A percentile compares a stretch with the other conserved stretches of the same genome.
Conservation (phyloP, 2,113 vertebrate genomes). For the Verasper variegatus region DNA sequence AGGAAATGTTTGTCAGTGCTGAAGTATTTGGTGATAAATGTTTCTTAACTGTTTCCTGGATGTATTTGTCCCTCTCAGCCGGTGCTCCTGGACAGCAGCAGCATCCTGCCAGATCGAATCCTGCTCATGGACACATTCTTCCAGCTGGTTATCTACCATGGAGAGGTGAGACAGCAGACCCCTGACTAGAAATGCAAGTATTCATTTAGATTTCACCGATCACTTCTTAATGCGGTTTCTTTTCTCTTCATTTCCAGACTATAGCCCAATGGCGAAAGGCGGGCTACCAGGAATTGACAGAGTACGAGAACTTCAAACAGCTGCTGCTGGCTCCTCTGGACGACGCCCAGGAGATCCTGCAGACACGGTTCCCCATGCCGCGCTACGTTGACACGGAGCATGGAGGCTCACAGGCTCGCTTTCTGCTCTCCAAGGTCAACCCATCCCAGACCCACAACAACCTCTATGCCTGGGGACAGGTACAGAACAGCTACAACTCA, state of each 20-base stretch:
- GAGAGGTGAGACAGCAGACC: conserved; percentile 85
- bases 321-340: conserved; percentile 94
- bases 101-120: conserved; percentile 95
- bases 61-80: conserved; percentile 81
- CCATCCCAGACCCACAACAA: conserved; percentile 99
- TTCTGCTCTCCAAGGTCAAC: conserved; percentile 98
- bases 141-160: conserved; percentile 97
- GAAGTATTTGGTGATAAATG: neutral
- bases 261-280: conserved; percentile 97
- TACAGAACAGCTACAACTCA: conserved; percentile 57
- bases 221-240: neutral
- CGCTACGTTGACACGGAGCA: conserved; percentile 96
- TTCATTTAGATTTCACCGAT: neutral
- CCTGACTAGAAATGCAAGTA: neutral
- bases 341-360: conserved; percentile 95
- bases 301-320: conserved; percentile 98
- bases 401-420: conserved; percentile 90
- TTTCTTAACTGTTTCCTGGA: neutral
- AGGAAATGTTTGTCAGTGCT: neutral
- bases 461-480: conserved; percentile 95
- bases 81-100: conserved; percentile 97
- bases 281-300: conserved; percentile 95
- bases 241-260: conserved; percentile 79
- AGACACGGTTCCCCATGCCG: conserved; percentile 95
- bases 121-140: conserved; percentile 99